Evolutionary conservation across 2,113 vertebrate genomes (phyloP).

Genomic region (Neolamprologus toae): DNA sequence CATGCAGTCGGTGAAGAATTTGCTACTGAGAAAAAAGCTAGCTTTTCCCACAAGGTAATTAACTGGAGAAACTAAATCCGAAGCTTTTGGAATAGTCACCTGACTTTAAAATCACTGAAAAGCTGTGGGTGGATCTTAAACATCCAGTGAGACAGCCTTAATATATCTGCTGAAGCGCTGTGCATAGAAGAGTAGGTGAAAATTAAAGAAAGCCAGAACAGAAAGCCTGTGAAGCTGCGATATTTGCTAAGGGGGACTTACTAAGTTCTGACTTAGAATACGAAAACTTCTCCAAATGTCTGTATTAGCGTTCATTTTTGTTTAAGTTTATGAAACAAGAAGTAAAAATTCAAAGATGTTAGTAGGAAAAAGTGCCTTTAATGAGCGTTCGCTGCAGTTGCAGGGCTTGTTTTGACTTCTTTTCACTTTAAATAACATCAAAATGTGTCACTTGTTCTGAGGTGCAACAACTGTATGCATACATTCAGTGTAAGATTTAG

Average conservation of each 20-base stretch:
- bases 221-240: background rate
- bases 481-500: background rate
- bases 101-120: background rate
- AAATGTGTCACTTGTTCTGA: background rate
- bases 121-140: slow-evolving; percentile 5
- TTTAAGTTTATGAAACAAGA: background rate
- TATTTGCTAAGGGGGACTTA: background rate
- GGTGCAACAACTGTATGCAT: background rate
- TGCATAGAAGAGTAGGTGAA: background rate
- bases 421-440: background rate
- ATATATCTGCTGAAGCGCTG: background rate
- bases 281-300: background rate
- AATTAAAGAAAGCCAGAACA: background rate
- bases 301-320: background rate
- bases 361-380: background rate
- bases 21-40: background rate
- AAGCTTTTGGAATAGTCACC: background rate
- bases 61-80: background rate
- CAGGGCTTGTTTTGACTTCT: background rate
- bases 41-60: background rate
- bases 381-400: background rate
- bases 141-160: background rate
- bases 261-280: background rate
- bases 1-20: background rate
- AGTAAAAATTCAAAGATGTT: background rate